Evolutionary conservation across 2,113 vertebrate genomes (phyloP).

Genomic region (Mystacornis crossleyi): DNA sequence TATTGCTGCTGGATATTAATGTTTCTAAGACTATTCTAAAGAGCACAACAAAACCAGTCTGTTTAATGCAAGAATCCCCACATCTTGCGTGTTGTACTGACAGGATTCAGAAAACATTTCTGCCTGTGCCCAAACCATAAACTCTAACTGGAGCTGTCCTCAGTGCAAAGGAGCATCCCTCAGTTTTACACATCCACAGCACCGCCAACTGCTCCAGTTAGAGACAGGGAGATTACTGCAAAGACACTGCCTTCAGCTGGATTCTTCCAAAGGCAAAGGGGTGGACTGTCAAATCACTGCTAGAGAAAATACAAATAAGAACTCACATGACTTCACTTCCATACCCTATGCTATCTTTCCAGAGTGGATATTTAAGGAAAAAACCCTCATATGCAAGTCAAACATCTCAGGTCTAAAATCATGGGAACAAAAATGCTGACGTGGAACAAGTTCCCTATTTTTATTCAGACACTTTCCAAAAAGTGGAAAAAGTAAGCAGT

Average conservation of each 20-base stretch:
- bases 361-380: neutral
- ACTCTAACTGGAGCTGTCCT: neutral
- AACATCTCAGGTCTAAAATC: neutral
- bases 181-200: neutral
- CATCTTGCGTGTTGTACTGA: neutral
- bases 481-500: neutral
- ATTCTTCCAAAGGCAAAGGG: neutral
- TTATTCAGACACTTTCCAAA: neutral
- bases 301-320: neutral
- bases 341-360: neutral
- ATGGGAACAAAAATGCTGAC: neutral
- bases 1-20: neutral
- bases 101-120: neutral
- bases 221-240: neutral
- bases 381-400: neutral
- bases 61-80: neutral
- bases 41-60: fast-evolving
- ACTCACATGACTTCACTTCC: neutral
- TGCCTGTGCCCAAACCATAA: neutral
- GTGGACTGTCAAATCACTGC: neutral
- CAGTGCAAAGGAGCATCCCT: neutral
- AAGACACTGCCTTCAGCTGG: neutral
- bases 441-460: neutral
- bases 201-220: neutral
- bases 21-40: neutral